Percentiles rank a stretch among this genome's conserved stretches.
Conservation (phyloP, 2,113 vertebrate species). For the Nanorana parkeri region DNA sequence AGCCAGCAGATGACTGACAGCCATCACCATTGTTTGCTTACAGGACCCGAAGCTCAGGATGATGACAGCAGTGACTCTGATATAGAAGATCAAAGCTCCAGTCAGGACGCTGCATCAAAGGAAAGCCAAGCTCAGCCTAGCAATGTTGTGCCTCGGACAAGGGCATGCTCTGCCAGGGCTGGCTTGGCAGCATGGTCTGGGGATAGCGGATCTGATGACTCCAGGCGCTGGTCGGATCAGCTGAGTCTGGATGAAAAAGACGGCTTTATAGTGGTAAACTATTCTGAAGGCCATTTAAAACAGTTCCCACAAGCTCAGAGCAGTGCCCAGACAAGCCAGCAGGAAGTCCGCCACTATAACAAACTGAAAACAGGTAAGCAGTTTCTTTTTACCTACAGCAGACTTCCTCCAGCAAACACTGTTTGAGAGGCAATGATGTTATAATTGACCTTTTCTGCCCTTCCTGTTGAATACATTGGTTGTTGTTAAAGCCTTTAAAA, state of each 20-base stretch:
- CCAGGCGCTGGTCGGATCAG: constrained; percentile 93
- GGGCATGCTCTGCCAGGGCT: constrained; percentile 75
- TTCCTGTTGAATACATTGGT: too few relatives aligned
- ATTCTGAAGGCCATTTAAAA: constrained; percentile 88
- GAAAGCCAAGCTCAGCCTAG: constrained; percentile 76
- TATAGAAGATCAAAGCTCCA: constrained; percentile 81
- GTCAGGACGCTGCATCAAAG: constrained; percentile 76
- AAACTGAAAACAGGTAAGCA: constrained; percentile 78
- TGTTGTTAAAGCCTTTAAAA: too few relatives aligned
- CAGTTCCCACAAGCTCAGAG: constrained; percentile 63
- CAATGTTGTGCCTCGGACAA: constrained; percentile 79
- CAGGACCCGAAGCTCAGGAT: constrained; percentile 82
- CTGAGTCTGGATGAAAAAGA: constrained; percentile 97
- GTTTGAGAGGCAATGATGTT: too few relatives aligned
- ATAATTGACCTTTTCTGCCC: too few relatives aligned
- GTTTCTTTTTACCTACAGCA: neutral
- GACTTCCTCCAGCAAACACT: too few relatives aligned
- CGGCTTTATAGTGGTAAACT: constrained; percentile 96
- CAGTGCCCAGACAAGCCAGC: constrained; percentile 66
- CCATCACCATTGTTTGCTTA: constrained; percentile 62
- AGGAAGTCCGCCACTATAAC: constrained; percentile 74
- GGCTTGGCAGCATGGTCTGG: constrained; percentile 78
- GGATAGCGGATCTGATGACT: constrained; percentile 90
- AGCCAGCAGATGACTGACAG: neutral
- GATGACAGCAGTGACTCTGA: constrained; percentile 98